These are phyloP conservation scores for Drosophila ambigua DNA, from an alignment of 1,140 invertebrate species.

Conservation along the genomic window DNA sequence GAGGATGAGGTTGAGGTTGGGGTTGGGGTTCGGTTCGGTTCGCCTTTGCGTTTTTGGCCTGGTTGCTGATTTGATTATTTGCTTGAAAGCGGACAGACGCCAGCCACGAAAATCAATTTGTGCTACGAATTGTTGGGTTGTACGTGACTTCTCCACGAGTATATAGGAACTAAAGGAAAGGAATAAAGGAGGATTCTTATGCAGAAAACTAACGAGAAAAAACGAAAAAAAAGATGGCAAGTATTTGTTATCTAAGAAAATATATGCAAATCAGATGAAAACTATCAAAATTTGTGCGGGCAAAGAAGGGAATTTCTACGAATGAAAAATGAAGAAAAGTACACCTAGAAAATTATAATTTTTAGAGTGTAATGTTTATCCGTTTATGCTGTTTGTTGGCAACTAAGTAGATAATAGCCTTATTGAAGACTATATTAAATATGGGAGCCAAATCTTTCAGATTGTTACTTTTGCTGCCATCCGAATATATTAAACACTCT, in stretches of 20 bases:
- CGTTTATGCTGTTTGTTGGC: no score
- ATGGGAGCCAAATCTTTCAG: no score
- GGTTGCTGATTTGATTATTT: constrained; percentile 72
- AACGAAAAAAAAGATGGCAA: constrained; percentile 3
- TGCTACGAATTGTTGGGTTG: constrained; percentile 47
- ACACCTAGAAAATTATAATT: no score
- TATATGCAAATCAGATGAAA: background rate
- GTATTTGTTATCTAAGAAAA: background rate
- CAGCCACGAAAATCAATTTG: constrained; percentile 75
- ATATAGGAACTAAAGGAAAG: constrained; percentile 17
- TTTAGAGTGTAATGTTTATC: no score
- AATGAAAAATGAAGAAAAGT: no score
- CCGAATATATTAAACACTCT: no score
- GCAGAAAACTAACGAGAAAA: constrained; percentile 20
- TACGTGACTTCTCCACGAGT: constrained; percentile 58
- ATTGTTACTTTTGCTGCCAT: no score
- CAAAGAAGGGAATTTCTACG: background rate
- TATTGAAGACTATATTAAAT: no score
- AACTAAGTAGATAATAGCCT: no score
- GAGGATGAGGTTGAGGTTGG: constrained; percentile 5
- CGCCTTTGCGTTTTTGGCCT: constrained; percentile 12
- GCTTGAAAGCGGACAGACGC: constrained; percentile 37
- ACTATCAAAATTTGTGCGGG: background rate
- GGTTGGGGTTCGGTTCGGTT: background rate
- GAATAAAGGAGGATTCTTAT: constrained; percentile 1